Evolutionary conservation across 1,140 invertebrate genomes (phyloP), one percentile per base, ranked within the genome.

Genomic region (Geopemphigus sp.): DNA sequence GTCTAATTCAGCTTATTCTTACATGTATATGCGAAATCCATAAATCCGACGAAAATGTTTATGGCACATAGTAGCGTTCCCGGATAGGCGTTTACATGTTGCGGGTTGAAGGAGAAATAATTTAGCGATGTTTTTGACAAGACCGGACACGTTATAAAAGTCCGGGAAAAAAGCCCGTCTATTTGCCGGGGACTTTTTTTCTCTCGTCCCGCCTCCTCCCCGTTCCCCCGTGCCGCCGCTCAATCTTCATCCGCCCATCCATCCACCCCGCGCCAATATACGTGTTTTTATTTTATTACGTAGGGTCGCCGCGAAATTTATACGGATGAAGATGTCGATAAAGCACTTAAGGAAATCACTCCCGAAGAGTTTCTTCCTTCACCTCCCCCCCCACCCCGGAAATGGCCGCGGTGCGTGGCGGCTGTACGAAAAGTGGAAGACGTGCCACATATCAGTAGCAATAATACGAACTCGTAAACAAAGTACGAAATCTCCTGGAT

Each of bases 311-410:
- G 24, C 39, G 57, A 61, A 63, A 78, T 63, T 78, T 78, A 78
- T 78, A 78, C 50, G 57, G 59, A 78, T 78, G 74, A 78, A 78
- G 74, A 78, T 78, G 74, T 78, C 74, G 74, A 78, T 78, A 78
- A 78, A 78, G 74, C 74, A 78, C 74, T 78, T 78, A 78, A 78
- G 57, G 74, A 78, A 78, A 78, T 78, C 74, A 78, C 74, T 78
- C 74, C 57, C 12, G 19, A 78, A 78, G 54, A 61, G 56, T 50
- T 26, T 78, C 39, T 19, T 78, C 39, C 57, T 47, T 74, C 39
- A 24, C 39, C 3, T 74, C 39, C 57, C 39, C 39, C 57, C 39
- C 12, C 29, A 1, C 5, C 11, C n/a, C 54, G 72, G 54, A 74
- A 74, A 74, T 39, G 17, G 24, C 24, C 10, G 11, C 0, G 32